These are phyloP conservation scores for Distichodus sexfasciatus DNA, from an alignment of 2,797 vertebrate genomes.

Conservation along the genomic window DNA sequence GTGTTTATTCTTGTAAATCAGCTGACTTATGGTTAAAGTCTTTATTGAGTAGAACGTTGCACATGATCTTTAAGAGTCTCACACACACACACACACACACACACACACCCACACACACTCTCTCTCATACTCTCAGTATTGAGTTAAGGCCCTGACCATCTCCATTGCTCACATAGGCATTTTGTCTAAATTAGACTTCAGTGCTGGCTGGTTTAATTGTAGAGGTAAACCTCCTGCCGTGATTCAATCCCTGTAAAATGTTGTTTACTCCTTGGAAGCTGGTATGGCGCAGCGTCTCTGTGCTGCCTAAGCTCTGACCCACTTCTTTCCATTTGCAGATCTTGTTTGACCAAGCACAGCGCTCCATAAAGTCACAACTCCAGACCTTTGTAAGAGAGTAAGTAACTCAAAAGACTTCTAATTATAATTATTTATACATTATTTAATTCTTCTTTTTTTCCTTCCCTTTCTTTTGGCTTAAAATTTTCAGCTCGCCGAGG, in stretches of 20 bases:
- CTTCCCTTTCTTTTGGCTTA: too few relatives aligned
- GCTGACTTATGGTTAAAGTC: slow-evolving; percentile 65
- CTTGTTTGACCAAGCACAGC: slow-evolving; percentile 95
- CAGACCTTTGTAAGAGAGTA: slow-evolving; percentile 98
- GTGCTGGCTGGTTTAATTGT: neutral
- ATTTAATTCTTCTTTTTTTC: too few relatives aligned
- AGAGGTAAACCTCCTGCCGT: neutral
- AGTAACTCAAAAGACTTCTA: slow-evolving; percentile 64
- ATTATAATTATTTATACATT: neutral
- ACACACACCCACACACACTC: slow-evolving; percentile 44
- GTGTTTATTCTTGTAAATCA: slow-evolving; percentile 50
- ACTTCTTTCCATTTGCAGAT: slow-evolving; percentile 77
- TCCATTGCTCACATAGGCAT: neutral
- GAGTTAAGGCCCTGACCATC: neutral
- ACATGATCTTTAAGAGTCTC: slow-evolving; percentile 62
- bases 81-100: neutral
- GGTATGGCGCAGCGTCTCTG: neutral
- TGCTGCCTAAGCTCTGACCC: neutral
- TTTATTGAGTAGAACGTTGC: slow-evolving; percentile 57
- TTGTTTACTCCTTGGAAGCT: neutral
- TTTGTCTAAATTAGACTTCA: neutral
- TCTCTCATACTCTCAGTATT: neutral
- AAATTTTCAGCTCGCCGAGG: too few relatives aligned
- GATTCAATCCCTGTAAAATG: neutral
- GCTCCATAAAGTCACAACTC: slow-evolving; percentile 96